Conservation (phyloP, 2,888 invertebrate genomes). For the Liopterus haemorrhoidalis region DNA sequence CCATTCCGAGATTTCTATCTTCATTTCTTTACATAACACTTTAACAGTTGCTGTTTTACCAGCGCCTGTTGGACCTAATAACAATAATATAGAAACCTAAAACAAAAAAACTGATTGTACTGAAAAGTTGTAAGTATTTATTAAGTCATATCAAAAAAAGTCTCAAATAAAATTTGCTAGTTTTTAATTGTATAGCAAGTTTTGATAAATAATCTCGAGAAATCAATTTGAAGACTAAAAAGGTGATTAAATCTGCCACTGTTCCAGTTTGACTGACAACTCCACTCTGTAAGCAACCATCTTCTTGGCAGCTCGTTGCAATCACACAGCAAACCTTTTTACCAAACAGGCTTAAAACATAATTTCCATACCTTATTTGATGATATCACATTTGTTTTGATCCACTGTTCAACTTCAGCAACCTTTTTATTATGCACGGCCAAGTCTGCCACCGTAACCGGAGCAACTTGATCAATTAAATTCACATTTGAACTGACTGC, state of each 20-base stretch:
- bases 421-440: constrained; percentile 72
- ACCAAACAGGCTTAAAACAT: too few relatives aligned
- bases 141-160: too few relatives aligned
- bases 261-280: too few relatives aligned
- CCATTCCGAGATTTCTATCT: constrained; percentile 67
- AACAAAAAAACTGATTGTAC: constrained; percentile 16
- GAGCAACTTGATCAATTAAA: constrained; percentile 59
- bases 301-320: too few relatives aligned
- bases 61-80: constrained; percentile 79
- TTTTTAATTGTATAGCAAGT: too few relatives aligned
- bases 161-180: too few relatives aligned
- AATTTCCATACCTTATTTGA: constrained; percentile 14
- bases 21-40: constrained; percentile 58
- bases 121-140: too few relatives aligned
- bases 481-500: constrained; percentile 37
- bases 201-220: too few relatives aligned
- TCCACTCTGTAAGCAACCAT: too few relatives aligned
- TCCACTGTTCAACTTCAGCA: constrained; percentile 65
- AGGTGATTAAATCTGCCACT: too few relatives aligned
- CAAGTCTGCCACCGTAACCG: constrained; percentile 55
- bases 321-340: too few relatives aligned
- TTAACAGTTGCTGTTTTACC: constrained; percentile 74
- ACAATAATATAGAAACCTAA: constrained; percentile 52
- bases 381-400: constrained; percentile 41
- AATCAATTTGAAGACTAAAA: too few relatives aligned